Base-by-base conservation (phyloP, 2,113 vertebrate genomes). In the Piliocolobus tephrosceles region DNA sequence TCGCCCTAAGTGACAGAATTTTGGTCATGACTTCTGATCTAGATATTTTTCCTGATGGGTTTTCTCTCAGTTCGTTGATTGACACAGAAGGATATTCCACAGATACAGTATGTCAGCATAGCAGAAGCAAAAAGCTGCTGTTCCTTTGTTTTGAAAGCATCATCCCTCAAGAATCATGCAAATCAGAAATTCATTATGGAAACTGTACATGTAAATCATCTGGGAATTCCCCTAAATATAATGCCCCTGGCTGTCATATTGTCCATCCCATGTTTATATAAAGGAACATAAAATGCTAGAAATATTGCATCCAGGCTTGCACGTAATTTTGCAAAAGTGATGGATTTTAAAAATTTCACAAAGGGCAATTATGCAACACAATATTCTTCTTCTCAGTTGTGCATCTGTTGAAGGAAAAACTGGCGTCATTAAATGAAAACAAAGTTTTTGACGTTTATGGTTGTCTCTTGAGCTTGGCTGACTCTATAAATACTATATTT, bases 361-460 rank as follows among this genome's bases (percentile, higher is more conserved):
- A 32, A 90, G 70, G 80, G 40, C 75, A 38, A 79, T 98, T 96
- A 82, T 64, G 50, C 43, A 86, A 43, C 45, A 89, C 82, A 89
- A 20, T 97, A 91, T 90, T 93, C 78, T 96, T 94, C 57, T 80
- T 20, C 43, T 97, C 97, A 95, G 76, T 97, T 98, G 95, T 85
- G 83, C 57, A 95, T 92, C 76, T 95, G 50, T 98, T 98, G 78
- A 78, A 38, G 38, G 95, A 97, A 96, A 97, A 97, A 97, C 73
- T 84, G 90, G 73, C 55, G 27, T 45, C 84, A 96, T 96, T 87
- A 96, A 92, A 93, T 88, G 91, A 40, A 98, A 95, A 96, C 95
- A 27, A 97, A 96, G 82, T 95, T 92, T 38, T 52, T 95, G 97
- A 97, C 97, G 96, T 98, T 97, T 94, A 97, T 82, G 95, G 93